Evolutionary conservation across 2,888 invertebrate genomes (phyloP).

Genomic region (Eilema griseolum): DNA sequence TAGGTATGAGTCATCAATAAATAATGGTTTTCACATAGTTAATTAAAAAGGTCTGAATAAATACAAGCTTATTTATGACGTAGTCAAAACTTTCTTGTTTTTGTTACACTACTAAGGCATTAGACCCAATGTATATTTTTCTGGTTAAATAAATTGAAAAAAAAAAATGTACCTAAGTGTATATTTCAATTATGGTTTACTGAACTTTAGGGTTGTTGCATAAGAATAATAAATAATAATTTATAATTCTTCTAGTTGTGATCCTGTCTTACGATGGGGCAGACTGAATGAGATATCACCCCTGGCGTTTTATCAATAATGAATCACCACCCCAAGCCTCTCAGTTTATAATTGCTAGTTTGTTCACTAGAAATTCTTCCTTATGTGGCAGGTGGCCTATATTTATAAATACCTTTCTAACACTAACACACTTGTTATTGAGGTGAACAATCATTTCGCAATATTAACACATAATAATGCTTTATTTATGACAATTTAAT

Average conservation of each 20-base stretch:
- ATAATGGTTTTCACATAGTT: too few relatives aligned
- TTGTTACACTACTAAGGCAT: too few relatives aligned
- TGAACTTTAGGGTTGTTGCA: constrained; percentile 8
- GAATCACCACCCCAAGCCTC: constrained; percentile 56
- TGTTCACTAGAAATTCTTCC: constrained; percentile 22
- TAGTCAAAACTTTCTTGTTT: too few relatives aligned
- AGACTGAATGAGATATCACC: constrained; percentile 69
- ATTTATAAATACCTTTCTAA: constrained; percentile 24
- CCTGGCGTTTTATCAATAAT: constrained; percentile 77
- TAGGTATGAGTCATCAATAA: too few relatives aligned
- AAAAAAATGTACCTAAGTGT: background rate
- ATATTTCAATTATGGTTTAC: constrained; percentile 12
- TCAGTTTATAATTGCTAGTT: constrained; percentile 43
- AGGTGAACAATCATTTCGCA: constrained; percentile 36
- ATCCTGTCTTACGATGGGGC: constrained; percentile 9
- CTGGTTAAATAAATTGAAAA: too few relatives aligned
- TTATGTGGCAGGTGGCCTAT: constrained; percentile 2
- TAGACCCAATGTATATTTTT: too few relatives aligned
- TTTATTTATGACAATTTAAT: background rate
- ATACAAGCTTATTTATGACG: background rate
- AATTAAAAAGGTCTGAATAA: too few relatives aligned
- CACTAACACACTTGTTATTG: constrained; percentile 29
- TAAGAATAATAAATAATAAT: background rate
- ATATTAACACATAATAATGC: constrained; percentile 9
- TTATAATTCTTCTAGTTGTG: background rate